Conservation (phyloP, 2,888 invertebrate genomes). For the Crematogaster levior region DNA sequence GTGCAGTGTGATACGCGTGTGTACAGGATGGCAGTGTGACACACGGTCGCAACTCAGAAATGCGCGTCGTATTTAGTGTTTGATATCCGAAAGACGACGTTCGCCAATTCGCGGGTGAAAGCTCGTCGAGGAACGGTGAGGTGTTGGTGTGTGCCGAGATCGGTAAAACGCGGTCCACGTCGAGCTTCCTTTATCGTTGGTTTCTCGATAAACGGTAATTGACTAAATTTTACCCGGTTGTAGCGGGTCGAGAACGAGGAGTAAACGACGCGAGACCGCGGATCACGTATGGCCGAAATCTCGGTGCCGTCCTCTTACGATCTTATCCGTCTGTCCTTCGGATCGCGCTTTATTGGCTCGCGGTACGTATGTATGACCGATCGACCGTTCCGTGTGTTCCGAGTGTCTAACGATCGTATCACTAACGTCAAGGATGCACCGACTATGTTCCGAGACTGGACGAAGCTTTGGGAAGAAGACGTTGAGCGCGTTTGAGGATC, state of each 20-base stretch:
- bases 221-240: conserved; percentile 77
- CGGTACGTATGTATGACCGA: conserved; percentile 49
- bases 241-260: conserved; percentile 48
- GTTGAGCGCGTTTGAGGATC: conserved; percentile 84
- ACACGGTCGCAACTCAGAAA: conserved; percentile 31
- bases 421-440: conserved; percentile 61
- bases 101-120: conserved; percentile 33
- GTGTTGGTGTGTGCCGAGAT: conserved; percentile 41
- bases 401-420: conserved; percentile 66
- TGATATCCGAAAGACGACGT: conserved; percentile 33
- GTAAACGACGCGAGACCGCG: conserved; percentile 70
- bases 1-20: conserved; percentile 64
- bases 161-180: conserved; percentile 55
- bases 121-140: conserved; percentile 45
- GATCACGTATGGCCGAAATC: conserved; percentile 68
- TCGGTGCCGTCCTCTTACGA: conserved; percentile 48
- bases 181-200: conserved; percentile 54
- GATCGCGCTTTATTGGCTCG: conserved; percentile 55
- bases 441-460: conserved; percentile 79
- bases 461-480: conserved; percentile 81
- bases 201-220: conserved; percentile 74
- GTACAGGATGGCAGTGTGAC: conserved; percentile 48
- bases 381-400: conserved; percentile 53
- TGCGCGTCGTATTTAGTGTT: neutral
- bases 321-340: conserved; percentile 41